Conservation (phyloP, 2,888 invertebrate species). For the Prenolepis imparis region DNA sequence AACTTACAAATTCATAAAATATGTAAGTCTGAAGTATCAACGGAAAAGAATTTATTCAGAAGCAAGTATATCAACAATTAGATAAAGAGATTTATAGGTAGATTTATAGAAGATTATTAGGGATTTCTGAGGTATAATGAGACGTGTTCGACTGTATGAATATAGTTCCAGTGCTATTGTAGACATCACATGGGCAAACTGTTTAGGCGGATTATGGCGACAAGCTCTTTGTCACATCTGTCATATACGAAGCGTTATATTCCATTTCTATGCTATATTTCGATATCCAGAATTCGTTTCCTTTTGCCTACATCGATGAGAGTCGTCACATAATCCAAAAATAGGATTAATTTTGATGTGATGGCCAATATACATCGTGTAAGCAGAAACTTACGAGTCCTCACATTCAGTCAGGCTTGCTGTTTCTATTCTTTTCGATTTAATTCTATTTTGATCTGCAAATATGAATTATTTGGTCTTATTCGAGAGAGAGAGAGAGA, state of each 20-base stretch:
- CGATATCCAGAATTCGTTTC: conserved; percentile 50
- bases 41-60: neutral
- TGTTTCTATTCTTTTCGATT: neutral
- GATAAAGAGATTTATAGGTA: conserved; percentile 1
- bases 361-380: conserved; percentile 51
- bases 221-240: conserved; percentile 76
- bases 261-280: conserved; percentile 73
- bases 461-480: neutral
- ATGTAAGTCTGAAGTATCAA: neutral
- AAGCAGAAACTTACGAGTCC: conserved; percentile 6
- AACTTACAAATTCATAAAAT: neutral
- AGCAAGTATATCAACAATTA: neutral
- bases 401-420: neutral
- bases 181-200: conserved; percentile 14
- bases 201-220: conserved; percentile 73
- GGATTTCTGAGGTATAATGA: conserved; percentile 21
- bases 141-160: conserved; percentile 3
- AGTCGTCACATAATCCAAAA: conserved; percentile 71
- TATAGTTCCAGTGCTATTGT: conserved; percentile 8
- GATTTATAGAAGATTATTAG: neutral
- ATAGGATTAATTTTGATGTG: conserved; percentile 67
- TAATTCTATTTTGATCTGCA: neutral
- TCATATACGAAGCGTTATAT: conserved; percentile 76
- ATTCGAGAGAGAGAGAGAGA: no score
- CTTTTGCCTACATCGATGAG: conserved; percentile 59